Evolutionary conservation across 2,113 vertebrate genomes (phyloP).

Genomic region (Dascyllus trimaculatus): DNA sequence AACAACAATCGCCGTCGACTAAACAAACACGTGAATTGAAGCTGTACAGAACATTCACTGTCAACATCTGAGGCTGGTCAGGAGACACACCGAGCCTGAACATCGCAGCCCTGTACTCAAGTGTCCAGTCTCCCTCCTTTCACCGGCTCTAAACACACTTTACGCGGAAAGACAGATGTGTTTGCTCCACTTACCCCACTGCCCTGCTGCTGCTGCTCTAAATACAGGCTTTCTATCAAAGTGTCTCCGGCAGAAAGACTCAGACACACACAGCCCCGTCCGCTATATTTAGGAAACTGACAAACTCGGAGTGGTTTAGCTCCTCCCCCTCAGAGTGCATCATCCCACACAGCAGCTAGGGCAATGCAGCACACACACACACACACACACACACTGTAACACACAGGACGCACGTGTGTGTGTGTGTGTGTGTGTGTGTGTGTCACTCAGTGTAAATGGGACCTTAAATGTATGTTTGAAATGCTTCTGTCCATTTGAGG

Average conservation of each 20-base stretch:
- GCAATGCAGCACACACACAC: too few species aligned
- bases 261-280: not conserved
- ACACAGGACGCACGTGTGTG: not conserved
- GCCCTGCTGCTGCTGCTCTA: not conserved
- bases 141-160: not conserved
- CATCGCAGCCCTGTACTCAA: not conserved
- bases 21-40: too few species aligned
- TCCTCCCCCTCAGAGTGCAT: constrained; percentile 45
- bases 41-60: too few species aligned
- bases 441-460: not conserved
- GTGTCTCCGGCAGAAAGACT: constrained; percentile 4
- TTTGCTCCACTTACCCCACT: constrained; percentile 48
- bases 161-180: not conserved
- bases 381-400: too few species aligned
- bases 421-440: not conserved
- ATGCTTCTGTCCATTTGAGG: too few species aligned
- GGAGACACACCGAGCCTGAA: not conserved
- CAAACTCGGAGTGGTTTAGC: constrained; percentile 42
- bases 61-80: too few species aligned
- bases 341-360: not conserved
- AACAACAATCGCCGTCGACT: too few species aligned
- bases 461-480: not conserved
- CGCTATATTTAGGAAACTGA: constrained; percentile 55
- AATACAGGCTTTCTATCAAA: constrained; percentile 2
- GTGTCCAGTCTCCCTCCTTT: not conserved